Evolutionary conservation across 2,113 vertebrate genomes (phyloP), one percentile per base, ranked within the genome.

Genomic region (Hystrix brachyura): DNA sequence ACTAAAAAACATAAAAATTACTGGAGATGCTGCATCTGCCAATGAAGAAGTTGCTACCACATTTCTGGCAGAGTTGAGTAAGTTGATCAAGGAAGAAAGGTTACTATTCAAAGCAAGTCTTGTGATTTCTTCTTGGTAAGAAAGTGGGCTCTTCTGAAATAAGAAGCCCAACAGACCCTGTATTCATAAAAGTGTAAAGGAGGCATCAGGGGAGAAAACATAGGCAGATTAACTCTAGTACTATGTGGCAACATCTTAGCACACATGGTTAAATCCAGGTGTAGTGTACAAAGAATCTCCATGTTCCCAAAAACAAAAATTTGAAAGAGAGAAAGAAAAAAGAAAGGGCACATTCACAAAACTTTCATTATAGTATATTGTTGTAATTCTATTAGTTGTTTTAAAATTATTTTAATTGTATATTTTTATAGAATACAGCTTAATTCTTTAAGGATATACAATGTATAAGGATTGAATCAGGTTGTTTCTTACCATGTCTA

Each of bases 1-100:
- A 71, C 21, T 71, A 46, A 93, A 95, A 87, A 46, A 81, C 12
- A 43, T 23, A 53, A 85, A 90, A 80, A 53, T 85, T 57, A 78
- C 29, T 62, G 29, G 72, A 62, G 14, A 48, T 19, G 12, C 32
- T 59, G 2, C 1, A 48, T 88, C 15, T 82, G 34, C 84, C 74
- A 87, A 62, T 69, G 59, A 71, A 6, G 94, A 86, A 21, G 27
- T 59, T 34, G 87, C 60, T 69, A 69, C 79, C 89, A 74, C 62
- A 5, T 93, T 94, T 55, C 1, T 81, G 0, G 43, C 64, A 38
- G 67, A 59, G 34, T 7, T 55, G 32, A 89, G 62, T 29, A 83
- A 90, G 1, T 34, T 81, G 46, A 46, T 17, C 32, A 53, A 55
- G 21, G 67, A 43, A 57, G 55, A 69, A 64, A 60, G 46, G 14